Evolutionary conservation across 2,888 invertebrate genomes (phyloP).

Genomic region (Phymatocera aterrima): DNA sequence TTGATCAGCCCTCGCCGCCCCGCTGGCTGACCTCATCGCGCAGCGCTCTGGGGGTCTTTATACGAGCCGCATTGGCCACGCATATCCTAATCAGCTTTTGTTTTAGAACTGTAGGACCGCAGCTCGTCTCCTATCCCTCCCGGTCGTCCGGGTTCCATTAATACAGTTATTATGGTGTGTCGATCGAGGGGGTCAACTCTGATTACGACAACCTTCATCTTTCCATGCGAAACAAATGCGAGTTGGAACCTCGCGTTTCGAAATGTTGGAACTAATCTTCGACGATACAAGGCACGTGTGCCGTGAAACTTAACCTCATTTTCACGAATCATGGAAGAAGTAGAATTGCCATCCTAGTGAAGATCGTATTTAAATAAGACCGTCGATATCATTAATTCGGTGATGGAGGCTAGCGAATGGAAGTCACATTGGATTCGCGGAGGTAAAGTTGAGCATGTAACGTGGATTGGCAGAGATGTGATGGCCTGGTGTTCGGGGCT

Average conservation of each 20-base stretch:
- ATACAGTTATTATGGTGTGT: slow-evolving; percentile 15
- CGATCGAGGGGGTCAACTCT: background rate
- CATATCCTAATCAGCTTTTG: slow-evolving; percentile 71
- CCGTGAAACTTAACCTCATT: slow-evolving; percentile 4
- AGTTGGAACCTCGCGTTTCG: background rate
- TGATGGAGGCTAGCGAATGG: slow-evolving; percentile 55
- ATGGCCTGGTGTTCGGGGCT: slow-evolving; percentile 67
- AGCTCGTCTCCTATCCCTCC: background rate
- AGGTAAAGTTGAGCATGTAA: slow-evolving; percentile 60
- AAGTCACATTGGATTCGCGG: slow-evolving; percentile 66
- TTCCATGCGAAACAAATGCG: background rate
- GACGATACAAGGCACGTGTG: background rate
- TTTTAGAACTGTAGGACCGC: slow-evolving; percentile 55
- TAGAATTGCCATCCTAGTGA: background rate
- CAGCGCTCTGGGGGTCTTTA: slow-evolving; percentile 72
- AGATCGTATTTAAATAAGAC: background rate
- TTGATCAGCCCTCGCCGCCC: slow-evolving; percentile 69
- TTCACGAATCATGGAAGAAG: background rate
- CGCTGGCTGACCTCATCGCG: slow-evolving; percentile 73
- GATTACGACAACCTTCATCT: background rate
- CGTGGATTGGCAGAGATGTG: slow-evolving; percentile 65
- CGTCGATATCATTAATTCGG: background rate
- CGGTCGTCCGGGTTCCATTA: slow-evolving; percentile 1
- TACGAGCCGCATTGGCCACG: slow-evolving; percentile 66
- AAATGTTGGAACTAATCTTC: background rate